A percentile compares a stretch with the other conserved stretches of the same genome.
Conservation (phyloP, 2,888 invertebrate species). For the Pheosia tremula region DNA sequence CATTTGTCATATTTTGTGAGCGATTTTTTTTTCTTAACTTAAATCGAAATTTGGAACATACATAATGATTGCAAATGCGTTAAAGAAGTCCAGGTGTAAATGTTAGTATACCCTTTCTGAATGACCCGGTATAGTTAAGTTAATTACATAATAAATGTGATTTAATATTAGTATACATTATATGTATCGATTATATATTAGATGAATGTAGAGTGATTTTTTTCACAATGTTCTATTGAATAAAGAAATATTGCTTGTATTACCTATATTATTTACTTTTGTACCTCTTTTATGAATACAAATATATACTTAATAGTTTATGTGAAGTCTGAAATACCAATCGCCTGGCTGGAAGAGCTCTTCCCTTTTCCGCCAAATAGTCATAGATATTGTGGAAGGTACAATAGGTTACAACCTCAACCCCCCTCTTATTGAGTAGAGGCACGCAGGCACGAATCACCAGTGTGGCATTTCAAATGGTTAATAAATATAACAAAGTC, state of each 20-base stretch:
- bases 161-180: slow-evolving; percentile 43
- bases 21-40: too few species aligned
- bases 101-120: neutral
- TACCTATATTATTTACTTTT: slow-evolving; percentile 28
- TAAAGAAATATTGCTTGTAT: slow-evolving; percentile 39
- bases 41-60: too few species aligned
- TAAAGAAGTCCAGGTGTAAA: neutral
- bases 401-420: too few species aligned
- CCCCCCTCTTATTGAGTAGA: too few species aligned
- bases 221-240: slow-evolving; percentile 34
- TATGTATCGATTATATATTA: slow-evolving; percentile 37
- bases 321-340: neutral
- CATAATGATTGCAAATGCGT: too few species aligned
- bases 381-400: too few species aligned
- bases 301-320: too few species aligned
- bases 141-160: slow-evolving; percentile 37
- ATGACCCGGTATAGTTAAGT: neutral
- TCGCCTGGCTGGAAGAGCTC: neutral
- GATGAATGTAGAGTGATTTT: slow-evolving; percentile 35
- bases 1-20: too few species aligned
- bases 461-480: too few species aligned
- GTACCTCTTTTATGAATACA: neutral
- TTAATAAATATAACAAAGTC: too few species aligned
- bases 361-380: too few species aligned
- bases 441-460: too few species aligned